Percentiles rank a stretch among this genome's conserved stretches.
phyloP scores from a whole-genome alignment of 2,888 invertebrate genomes.

The Thelaira solivaga region DNA sequence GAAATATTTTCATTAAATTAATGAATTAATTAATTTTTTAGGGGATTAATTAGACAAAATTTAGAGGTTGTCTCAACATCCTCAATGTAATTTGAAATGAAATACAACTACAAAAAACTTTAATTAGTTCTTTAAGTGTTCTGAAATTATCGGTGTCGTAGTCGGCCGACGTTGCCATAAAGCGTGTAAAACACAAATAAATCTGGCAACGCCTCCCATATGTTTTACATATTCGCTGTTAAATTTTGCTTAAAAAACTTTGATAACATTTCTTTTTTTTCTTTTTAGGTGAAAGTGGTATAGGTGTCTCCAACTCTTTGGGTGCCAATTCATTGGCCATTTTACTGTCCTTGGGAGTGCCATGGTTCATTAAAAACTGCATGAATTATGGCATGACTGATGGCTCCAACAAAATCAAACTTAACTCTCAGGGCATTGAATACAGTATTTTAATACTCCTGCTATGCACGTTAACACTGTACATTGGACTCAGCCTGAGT shows the following conservation, averaged over 20 bases:
- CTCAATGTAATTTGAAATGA: no score
- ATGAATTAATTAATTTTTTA: no score
- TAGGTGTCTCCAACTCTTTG: conserved; percentile 91
- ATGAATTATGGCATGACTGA: conserved; percentile 77
- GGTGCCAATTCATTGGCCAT: conserved; percentile 93
- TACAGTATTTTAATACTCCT: conserved; percentile 89
- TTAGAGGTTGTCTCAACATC: no score
- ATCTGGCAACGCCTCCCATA: no score
- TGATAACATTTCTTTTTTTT: background rate
- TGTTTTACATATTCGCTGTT: no score
- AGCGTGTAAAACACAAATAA: no score
- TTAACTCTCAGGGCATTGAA: conserved; percentile 88
- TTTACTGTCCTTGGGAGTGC: conserved; percentile 87
- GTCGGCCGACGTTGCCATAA: no score
- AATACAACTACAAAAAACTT: no score
- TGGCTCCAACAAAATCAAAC: conserved; percentile 70
- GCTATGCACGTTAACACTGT: conserved; percentile 84
- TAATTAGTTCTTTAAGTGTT: no score
- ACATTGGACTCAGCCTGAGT: conserved; percentile 82
- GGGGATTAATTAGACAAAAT: no score
- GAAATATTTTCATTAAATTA: no score
- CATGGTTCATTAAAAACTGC: conserved; percentile 89
- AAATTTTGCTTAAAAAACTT: background rate
- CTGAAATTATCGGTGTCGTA: no score
- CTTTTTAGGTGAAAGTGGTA: conserved; percentile 85